Conservation (phyloP, 1,140 invertebrate species). For the Cardiocondyla obscurior region DNA sequence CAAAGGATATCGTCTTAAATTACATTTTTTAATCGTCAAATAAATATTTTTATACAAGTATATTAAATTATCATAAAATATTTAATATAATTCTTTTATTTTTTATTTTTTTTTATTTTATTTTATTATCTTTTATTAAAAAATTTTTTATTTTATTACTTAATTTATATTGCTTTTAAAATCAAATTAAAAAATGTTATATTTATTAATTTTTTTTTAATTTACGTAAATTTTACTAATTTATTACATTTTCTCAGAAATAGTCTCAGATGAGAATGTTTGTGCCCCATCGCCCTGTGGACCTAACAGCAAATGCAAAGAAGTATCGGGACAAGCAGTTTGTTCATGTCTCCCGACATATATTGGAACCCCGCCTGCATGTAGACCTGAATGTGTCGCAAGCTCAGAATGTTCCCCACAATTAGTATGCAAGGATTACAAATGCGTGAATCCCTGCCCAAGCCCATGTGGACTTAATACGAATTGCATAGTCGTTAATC, state of each 20-base stretch:
- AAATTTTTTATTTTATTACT: no score
- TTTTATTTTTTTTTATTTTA: not conserved
- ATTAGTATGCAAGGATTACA: constrained; percentile 85
- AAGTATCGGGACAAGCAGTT: constrained; percentile 82
- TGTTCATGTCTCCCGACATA: constrained; percentile 86
- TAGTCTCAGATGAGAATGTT: constrained; percentile 80
- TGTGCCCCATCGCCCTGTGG: constrained; percentile 90
- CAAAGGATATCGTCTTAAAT: not conserved
- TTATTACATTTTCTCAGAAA: constrained; percentile 23
- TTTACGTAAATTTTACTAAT: constrained; percentile 30
- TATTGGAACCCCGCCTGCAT: constrained; percentile 84
- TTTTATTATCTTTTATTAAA: not conserved
- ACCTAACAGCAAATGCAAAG: constrained; percentile 87
- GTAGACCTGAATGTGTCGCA: constrained; percentile 84
- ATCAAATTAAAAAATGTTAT: not conserved
- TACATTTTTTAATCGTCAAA: not conserved
- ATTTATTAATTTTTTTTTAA: not conserved
- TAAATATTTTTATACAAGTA: not conserved
- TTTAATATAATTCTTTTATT: not conserved
- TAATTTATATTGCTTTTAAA: not conserved
- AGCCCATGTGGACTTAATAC: constrained; percentile 87
- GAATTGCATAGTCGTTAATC: constrained; percentile 85
- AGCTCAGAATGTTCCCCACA: constrained; percentile 86
- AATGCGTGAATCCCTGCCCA: constrained; percentile 86
- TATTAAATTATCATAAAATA: not conserved